phyloP scores from a whole-genome alignment of 2,797 vertebrate genomes.

The Pelodytes ibericus region DNA sequence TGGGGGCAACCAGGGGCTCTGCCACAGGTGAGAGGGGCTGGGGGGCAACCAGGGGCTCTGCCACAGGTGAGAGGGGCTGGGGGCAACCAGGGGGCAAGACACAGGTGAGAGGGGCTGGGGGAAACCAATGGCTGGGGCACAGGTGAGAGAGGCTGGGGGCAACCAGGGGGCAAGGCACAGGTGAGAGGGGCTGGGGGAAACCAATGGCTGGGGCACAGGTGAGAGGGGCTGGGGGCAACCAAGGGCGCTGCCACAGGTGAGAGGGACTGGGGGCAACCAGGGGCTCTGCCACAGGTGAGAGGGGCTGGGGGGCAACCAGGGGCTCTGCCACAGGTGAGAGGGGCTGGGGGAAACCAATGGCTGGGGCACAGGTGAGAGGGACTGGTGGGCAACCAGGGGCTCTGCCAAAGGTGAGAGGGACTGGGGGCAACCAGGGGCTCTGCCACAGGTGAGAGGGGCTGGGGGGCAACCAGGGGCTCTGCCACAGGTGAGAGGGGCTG shows the following conservation, averaged over 20 bases:
- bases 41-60: too few relatives aligned
- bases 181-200: not conserved
- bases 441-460: slow-evolving; percentile 86
- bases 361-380: slow-evolving; percentile 86
- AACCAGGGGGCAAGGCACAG: not conserved
- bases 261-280: not conserved
- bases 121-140: too few relatives aligned
- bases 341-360: too few relatives aligned
- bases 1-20: not conserved
- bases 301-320: not conserved
- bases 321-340: not conserved
- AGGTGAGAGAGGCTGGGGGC: slow-evolving; percentile 74
- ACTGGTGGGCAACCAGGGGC: not conserved
- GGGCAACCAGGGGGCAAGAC: not conserved
- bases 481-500: not conserved
- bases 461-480: not conserved
- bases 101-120: not conserved
- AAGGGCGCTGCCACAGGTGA: not conserved
- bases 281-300: slow-evolving; percentile 93
- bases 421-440: too few relatives aligned
- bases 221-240: slow-evolving; percentile 55
- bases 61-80: slow-evolving; percentile 82
- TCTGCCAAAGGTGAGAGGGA: not conserved
- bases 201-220: too few relatives aligned
- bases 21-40: not conserved